phyloP scores from a whole-genome alignment of 2,888 invertebrate genomes.

The Galerucella pusilla region DNA sequence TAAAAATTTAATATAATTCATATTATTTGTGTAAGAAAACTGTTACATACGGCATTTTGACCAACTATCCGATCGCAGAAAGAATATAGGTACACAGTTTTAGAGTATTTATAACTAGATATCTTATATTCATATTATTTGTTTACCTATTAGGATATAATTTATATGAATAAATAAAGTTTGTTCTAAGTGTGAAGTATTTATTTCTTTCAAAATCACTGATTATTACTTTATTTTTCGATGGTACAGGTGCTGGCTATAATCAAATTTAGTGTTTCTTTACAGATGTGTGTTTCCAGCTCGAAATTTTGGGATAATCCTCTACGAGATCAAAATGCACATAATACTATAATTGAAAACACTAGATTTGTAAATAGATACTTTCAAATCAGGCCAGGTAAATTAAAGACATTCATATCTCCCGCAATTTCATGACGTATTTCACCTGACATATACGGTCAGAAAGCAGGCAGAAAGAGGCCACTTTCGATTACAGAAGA shows the following conservation, averaged over 20 bases:
- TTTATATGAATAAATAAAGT: too few species aligned
- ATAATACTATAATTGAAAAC: conserved; percentile 2
- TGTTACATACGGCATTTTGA: too few species aligned
- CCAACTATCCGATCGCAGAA: too few species aligned
- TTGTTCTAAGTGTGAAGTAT: too few species aligned
- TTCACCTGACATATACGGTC: neutral
- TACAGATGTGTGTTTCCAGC: neutral
- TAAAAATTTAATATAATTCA: too few species aligned
- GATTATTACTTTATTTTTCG: neutral
- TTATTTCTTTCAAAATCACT: neutral
- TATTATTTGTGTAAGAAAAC: too few species aligned
- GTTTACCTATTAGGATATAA: too few species aligned
- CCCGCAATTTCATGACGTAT: conserved; percentile 4
- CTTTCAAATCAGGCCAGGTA: neutral
- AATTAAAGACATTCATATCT: neutral
- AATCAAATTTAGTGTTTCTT: conserved; percentile 1
- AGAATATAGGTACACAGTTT: too few species aligned
- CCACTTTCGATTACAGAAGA: too few species aligned
- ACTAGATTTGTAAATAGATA: conserved; percentile 1
- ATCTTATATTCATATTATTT: too few species aligned
- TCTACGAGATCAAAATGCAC: conserved; percentile 4
- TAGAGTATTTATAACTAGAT: too few species aligned
- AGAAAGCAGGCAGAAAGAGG: too few species aligned
- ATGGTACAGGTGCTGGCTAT: neutral
- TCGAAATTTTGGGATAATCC: neutral